A percentile compares a stretch with the other conserved stretches of the same genome.
Conservation (phyloP, 2,113 vertebrate species). For the Odontophorus gujanensis region DNA sequence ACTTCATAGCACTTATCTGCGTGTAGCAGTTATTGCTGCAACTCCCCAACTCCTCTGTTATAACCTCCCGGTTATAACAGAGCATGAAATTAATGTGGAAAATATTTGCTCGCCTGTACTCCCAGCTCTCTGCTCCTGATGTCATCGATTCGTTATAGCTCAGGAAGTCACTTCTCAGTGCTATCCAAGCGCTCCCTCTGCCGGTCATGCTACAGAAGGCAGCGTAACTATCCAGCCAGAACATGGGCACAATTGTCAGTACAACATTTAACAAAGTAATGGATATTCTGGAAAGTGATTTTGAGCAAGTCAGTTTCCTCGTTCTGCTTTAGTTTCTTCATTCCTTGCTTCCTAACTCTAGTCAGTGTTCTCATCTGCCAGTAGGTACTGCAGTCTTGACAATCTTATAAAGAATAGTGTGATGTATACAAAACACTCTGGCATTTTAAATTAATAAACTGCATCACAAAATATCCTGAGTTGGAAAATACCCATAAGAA, state of each 20-base stretch:
- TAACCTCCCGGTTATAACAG: background rate
- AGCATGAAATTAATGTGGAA: slow-evolving; percentile 22
- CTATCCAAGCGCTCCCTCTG: slow-evolving; percentile 33
- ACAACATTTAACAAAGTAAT: background rate
- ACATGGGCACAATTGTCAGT: background rate
- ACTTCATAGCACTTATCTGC: slow-evolving; percentile 5
- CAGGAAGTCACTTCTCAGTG: background rate
- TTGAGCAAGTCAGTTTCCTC: background rate
- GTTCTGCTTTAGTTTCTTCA: rapidly evolving
- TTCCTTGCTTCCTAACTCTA: background rate
- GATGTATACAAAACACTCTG: background rate
- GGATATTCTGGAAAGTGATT: background rate
- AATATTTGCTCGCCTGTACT: background rate
- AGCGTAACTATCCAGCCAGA: background rate
- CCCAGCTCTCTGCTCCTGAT: background rate
- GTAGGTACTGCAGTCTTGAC: background rate
- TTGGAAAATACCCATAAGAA: no score
- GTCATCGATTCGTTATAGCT: background rate
- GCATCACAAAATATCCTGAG: no score
- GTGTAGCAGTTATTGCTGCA: background rate
- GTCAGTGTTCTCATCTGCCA: background rate
- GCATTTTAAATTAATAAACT: background rate
- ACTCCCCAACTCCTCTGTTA: no score
- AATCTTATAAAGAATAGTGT: background rate
- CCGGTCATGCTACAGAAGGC: background rate